These are phyloP conservation scores for Pollenia griseotomentosa DNA, from an alignment of 2,888 invertebrate genomes.

Conservation along the genomic window DNA sequence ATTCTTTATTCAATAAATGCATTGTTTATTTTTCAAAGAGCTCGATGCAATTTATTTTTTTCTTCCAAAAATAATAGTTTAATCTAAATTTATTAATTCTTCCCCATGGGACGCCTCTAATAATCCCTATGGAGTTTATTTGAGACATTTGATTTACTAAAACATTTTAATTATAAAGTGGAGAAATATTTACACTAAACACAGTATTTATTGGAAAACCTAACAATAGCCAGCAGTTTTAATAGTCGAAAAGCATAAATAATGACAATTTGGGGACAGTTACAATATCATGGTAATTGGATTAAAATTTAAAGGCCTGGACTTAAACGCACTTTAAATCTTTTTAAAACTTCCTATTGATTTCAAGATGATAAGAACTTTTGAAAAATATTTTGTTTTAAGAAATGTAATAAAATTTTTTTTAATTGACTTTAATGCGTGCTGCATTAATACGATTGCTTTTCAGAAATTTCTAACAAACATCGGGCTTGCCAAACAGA, in stretches of 20 bases:
- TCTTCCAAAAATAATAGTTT: constrained; percentile 14
- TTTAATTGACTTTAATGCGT: too few relatives aligned
- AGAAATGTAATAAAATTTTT: too few relatives aligned
- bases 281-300: background rate
- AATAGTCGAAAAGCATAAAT: background rate
- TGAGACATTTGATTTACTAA: constrained; percentile 15
- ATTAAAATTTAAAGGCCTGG: background rate
- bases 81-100: constrained; percentile 32
- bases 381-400: too few relatives aligned
- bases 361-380: background rate
- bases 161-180: constrained; percentile 13
- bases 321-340: background rate
- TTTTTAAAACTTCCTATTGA: background rate
- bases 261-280: background rate
- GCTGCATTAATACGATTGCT: too few relatives aligned
- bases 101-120: constrained; percentile 43
- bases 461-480: too few relatives aligned
- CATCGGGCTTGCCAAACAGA: too few relatives aligned
- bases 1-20: constrained; percentile 19
- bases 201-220: constrained; percentile 2
- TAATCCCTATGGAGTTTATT: constrained; percentile 6
- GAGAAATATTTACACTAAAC: background rate
- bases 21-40: background rate
- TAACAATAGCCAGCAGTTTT: constrained; percentile 17
- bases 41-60: constrained; percentile 4